These are phyloP conservation scores for Drosophila kokeensis DNA, from an alignment of 2,888 invertebrate genomes.

Conservation along the genomic window DNA sequence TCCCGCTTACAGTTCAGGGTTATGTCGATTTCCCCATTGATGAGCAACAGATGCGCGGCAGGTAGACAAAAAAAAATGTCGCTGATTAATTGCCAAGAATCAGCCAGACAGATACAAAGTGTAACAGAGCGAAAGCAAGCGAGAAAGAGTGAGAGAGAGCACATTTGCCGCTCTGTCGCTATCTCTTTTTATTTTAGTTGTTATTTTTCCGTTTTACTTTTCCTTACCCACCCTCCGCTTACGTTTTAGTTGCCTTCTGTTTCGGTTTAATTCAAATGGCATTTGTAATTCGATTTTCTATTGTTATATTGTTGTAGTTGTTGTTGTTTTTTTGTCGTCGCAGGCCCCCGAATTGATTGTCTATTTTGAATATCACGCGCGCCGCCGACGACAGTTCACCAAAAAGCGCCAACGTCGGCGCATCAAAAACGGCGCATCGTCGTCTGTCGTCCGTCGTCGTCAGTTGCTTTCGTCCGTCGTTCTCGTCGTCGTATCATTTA, in stretches of 20 bases:
- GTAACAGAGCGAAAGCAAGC: not conserved
- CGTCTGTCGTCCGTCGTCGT: conserved; percentile 14
- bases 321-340: conserved; percentile 69
- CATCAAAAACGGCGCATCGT: conserved; percentile 41
- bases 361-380: conserved; percentile 76
- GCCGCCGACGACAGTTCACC: conserved; percentile 55
- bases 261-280: conserved; percentile 72
- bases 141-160: not conserved
- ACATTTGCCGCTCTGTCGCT: conserved; percentile 13
- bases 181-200: conserved; percentile 30
- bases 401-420: conserved; percentile 62
- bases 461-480: conserved; percentile 28
- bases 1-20: conserved; percentile 27
- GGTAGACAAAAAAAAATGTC: conserved; percentile 43
- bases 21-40: conserved; percentile 51
- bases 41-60: conserved; percentile 45
- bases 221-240: conserved; percentile 7
- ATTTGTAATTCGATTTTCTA: conserved; percentile 75
- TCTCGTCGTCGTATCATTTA: conserved; percentile 65
- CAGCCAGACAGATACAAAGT: conserved; percentile 6
- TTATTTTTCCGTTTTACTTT: conserved; percentile 40
- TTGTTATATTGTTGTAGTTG: conserved; percentile 64
- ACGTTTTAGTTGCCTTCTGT: conserved; percentile 27
- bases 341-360: conserved; percentile 76
- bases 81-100: conserved; percentile 43